Percentiles rank a stretch among this genome's conserved stretches.
These are phyloP conservation scores for Drosophila formosana DNA, from an alignment of 2,888 invertebrate genomes.

Conservation along the genomic window DNA sequence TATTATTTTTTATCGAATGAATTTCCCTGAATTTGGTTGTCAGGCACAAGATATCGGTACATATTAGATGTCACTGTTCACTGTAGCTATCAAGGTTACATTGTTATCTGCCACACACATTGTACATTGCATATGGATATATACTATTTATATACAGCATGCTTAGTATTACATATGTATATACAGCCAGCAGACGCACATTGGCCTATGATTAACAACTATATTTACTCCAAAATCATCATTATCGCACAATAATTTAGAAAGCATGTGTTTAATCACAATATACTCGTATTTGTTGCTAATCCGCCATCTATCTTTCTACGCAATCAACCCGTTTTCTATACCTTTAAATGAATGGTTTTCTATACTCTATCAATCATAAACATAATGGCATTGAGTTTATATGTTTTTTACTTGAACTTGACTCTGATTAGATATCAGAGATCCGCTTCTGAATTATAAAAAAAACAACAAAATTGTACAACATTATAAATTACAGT, in stretches of 20 bases:
- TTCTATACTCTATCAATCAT: neutral
- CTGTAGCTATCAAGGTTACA: conserved; percentile 11
- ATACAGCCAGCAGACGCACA: conserved; percentile 2
- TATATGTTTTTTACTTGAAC: conserved; percentile 2
- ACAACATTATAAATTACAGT: neutral
- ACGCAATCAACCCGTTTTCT: neutral
- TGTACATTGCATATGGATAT: neutral
- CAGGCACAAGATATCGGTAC: neutral
- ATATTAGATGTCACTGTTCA: conserved; percentile 20
- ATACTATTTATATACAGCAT: neutral
- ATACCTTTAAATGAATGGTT: neutral
- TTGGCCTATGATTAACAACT: neutral
- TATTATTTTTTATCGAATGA: conserved; percentile 15
- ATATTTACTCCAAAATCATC: conserved; percentile 5
- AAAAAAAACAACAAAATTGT: neutral
- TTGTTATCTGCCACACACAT: conserved; percentile 24
- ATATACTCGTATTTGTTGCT: neutral
- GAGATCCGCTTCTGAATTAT: neutral
- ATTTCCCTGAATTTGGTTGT: conserved; percentile 9
- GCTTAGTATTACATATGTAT: neutral
- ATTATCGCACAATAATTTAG: conserved; percentile 1
- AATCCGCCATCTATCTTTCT: neutral
- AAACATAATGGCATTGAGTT: neutral
- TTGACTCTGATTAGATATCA: conserved; percentile 6
- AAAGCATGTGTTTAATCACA: neutral